Percentiles rank a stretch among this genome's conserved stretches.
These are phyloP conservation scores for Thumatha senex DNA, from an alignment of 2,888 invertebrate genomes.

Conservation along the genomic window DNA sequence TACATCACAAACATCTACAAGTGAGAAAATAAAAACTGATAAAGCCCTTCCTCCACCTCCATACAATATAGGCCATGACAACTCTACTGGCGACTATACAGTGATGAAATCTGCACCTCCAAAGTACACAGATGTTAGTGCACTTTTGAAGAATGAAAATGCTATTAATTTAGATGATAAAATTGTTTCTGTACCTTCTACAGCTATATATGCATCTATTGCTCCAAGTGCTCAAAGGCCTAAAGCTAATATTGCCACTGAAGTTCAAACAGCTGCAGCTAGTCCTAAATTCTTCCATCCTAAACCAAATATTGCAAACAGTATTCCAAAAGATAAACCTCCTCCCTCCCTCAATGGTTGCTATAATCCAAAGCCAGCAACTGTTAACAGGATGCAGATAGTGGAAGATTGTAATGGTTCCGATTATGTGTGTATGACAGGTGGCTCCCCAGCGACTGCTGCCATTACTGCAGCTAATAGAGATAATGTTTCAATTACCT, in stretches of 20 bases:
- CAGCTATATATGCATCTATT: conserved; percentile 80
- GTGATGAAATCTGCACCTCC: conserved; percentile 79
- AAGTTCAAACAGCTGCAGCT: conserved; percentile 79
- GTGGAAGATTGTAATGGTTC: conserved; percentile 90
- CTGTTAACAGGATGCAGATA: conserved; percentile 73
- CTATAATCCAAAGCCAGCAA: conserved; percentile 53
- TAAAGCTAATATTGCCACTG: conserved; percentile 79
- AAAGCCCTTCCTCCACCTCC: conserved; percentile 81
- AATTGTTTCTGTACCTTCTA: conserved; percentile 73
- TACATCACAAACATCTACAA: conserved; percentile 53
- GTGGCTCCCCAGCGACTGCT: conserved; percentile 82
- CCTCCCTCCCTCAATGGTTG: conserved; percentile 61
- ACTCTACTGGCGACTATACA: conserved; percentile 71
- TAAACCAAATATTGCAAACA: conserved; percentile 84
- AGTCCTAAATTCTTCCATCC: conserved; percentile 83
- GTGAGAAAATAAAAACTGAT: conserved; percentile 77
- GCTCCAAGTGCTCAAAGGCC: conserved; percentile 81
- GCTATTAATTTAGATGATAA: conserved; percentile 71
- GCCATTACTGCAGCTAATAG: conserved; percentile 72
- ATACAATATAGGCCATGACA: conserved; percentile 61
- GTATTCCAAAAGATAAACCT: conserved; percentile 69
- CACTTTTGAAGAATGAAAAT: conserved; percentile 65
- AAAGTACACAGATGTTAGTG: conserved; percentile 76
- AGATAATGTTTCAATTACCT: conserved; percentile 67
- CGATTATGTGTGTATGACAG: conserved; percentile 94